These are phyloP conservation scores for Rhea americana DNA, from an alignment of 2,113 vertebrate genomes.

Conservation along the genomic window DNA sequence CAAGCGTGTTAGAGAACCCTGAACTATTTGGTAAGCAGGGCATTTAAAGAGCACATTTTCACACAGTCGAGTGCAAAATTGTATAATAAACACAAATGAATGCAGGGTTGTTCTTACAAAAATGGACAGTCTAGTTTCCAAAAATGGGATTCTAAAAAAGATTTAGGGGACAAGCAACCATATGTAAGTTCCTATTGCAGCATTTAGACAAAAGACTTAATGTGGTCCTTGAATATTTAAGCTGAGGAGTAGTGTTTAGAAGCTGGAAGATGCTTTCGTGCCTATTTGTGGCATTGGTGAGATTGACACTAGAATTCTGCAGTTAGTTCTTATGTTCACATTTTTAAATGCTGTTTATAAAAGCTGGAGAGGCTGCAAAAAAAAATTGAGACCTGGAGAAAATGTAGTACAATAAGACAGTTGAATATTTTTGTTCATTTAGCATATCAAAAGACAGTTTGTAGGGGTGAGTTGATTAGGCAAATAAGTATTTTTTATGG, in stretches of 20 bases:
- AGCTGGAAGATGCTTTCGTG: not conserved
- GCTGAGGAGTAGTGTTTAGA: not conserved
- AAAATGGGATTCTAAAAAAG: not conserved
- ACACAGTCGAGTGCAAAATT: not conserved
- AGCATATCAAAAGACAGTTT: not conserved
- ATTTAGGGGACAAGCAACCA: not conserved
- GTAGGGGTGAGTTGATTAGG: not conserved
- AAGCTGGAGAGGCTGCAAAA: not conserved
- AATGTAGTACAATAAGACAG: not conserved
- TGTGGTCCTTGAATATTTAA: not conserved
- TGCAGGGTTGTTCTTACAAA: not conserved
- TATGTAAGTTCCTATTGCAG: not conserved
- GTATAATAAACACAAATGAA: not conserved
- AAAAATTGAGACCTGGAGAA: not conserved
- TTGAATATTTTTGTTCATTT: not conserved
- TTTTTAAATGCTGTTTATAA: not conserved
- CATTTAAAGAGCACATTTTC: not conserved
- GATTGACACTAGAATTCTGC: not conserved
- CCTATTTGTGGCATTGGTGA: not conserved
- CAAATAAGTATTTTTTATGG: not conserved
- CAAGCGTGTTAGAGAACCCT: not conserved
- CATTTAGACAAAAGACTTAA: not conserved
- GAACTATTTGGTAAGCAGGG: not conserved
- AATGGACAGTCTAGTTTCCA: not conserved
- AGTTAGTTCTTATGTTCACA: rapidly evolving